Evolutionary conservation across 2,797 vertebrate species (phyloP).

Genomic region (Anguilla pacifica): DNA sequence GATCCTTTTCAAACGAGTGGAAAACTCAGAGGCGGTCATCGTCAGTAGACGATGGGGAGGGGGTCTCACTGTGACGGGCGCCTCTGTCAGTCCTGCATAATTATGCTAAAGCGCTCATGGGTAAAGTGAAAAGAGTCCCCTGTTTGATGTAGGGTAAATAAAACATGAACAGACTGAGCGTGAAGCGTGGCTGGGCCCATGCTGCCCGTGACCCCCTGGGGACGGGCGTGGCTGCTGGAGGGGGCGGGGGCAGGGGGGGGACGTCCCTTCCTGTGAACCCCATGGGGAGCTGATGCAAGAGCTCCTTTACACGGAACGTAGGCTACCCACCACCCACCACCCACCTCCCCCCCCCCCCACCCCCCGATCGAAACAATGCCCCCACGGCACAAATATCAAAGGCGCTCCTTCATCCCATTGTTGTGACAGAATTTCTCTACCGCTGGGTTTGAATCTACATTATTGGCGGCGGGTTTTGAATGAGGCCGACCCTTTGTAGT

Average conservation of each 20-base stretch:
- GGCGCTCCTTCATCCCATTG: slow-evolving; percentile 30
- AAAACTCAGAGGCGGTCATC: slow-evolving; percentile 19
- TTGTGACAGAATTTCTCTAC: slow-evolving; percentile 18
- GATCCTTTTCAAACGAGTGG: slow-evolving; percentile 16
- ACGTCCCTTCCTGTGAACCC: background rate
- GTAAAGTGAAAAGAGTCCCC: slow-evolving; percentile 20
- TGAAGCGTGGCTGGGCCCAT: slow-evolving; percentile 49
- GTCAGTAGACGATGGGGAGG: background rate
- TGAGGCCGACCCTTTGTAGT: slow-evolving; percentile 23
- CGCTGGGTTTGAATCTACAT: slow-evolving; percentile 27
- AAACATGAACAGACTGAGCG: slow-evolving; percentile 44
- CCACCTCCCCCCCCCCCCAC: background rate
- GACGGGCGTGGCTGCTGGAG: background rate
- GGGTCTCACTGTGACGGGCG: background rate
- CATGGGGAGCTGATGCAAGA: slow-evolving; percentile 8
- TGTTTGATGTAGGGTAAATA: slow-evolving; percentile 50
- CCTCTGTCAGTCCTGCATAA: slow-evolving; percentile 7
- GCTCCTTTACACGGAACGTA: background rate
- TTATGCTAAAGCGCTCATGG: slow-evolving; percentile 29
- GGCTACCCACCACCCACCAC: background rate
- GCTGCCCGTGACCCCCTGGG: slow-evolving; percentile 33
- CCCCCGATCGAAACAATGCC: slow-evolving; percentile 26
- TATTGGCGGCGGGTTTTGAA: slow-evolving; percentile 36
- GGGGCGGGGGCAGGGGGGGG: slow-evolving; percentile 29
- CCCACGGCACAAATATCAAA: slow-evolving; percentile 11